Percentiles rank a stretch among this genome's conserved stretches.
Evolutionary conservation across 2,113 vertebrate genomes (phyloP).

Genomic region (Alligator sinensis): DNA sequence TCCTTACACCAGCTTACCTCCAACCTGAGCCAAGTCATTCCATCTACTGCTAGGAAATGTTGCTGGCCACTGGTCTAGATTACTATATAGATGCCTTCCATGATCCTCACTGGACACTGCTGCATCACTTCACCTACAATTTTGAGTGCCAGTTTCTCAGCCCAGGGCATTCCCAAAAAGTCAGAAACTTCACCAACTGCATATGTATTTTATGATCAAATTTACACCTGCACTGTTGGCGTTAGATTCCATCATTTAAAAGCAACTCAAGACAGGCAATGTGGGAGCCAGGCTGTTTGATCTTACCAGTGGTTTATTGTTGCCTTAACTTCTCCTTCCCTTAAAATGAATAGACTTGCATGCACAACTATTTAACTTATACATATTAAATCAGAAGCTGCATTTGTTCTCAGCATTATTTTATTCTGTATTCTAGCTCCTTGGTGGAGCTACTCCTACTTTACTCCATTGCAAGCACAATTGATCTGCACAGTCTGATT

Average conservation of each 20-base stretch:
- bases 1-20: too few species aligned
- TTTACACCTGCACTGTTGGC: background rate
- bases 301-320: conserved; percentile 14
- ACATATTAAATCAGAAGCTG: conserved; percentile 13
- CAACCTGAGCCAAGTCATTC: too few species aligned
- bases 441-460: background rate
- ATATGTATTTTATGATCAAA: conserved; percentile 18
- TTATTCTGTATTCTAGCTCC: background rate
- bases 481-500: too few species aligned
- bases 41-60: too few species aligned
- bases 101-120: background rate
- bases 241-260: conserved; percentile 36
- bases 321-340: background rate
- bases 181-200: background rate
- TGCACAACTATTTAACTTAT: background rate
- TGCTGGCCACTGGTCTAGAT: background rate
- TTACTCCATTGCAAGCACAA: background rate
- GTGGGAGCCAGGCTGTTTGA: background rate
- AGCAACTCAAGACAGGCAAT: conserved; percentile 11
- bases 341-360: background rate
- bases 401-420: background rate
- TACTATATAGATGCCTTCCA: background rate
- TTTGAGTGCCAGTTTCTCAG: conserved; percentile 23
- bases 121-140: background rate
- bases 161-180: conserved; percentile 1